Conservation (phyloP, 2,797 vertebrate species). For the Squalus acanthias region DNA sequence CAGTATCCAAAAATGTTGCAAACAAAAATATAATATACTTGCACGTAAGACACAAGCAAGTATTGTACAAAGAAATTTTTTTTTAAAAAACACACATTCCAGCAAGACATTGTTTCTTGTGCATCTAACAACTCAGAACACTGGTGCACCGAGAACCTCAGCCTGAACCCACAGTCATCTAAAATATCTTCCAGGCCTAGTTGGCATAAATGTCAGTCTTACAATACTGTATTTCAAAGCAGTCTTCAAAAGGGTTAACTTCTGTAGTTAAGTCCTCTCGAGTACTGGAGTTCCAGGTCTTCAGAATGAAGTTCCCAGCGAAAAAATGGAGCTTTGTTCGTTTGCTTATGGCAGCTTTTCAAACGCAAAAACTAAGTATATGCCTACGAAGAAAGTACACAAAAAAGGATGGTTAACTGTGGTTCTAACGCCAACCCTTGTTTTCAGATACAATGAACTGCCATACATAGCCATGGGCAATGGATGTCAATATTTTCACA, state of each 20-base stretch:
- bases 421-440: background rate
- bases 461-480: background rate
- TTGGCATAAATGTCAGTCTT: background rate
- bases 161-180: background rate
- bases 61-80: background rate
- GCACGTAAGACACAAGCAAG: constrained; percentile 28
- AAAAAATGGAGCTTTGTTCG: background rate
- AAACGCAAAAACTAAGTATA: constrained; percentile 92
- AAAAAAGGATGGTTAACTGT: constrained; percentile 38
- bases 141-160: background rate
- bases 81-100: background rate
- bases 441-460: background rate
- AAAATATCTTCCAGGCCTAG: background rate
- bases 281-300: background rate
- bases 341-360: constrained; percentile 67
- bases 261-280: background rate
- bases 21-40: constrained; percentile 19
- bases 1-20: constrained; percentile 5
- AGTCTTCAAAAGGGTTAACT: background rate
- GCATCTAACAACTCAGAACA: background rate
- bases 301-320: background rate
- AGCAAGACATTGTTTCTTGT: background rate
- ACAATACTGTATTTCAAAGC: constrained; percentile 21
- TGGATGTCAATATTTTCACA: background rate
- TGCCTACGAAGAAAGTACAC: constrained; percentile 59